Evolutionary conservation across 2,113 vertebrate species (phyloP).

Genomic region (Peromyscus polionotus): DNA sequence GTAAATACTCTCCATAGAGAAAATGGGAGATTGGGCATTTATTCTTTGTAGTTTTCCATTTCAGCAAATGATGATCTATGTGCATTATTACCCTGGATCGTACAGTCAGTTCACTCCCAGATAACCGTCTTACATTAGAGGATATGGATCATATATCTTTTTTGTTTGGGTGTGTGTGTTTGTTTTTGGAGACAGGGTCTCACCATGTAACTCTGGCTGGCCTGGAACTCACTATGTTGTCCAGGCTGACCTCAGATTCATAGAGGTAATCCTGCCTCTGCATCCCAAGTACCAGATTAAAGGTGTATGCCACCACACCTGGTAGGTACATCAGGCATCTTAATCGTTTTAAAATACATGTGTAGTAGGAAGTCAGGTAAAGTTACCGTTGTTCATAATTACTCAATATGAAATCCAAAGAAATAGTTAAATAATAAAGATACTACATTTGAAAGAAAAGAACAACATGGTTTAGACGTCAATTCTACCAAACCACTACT

Average conservation of each 20-base stretch:
- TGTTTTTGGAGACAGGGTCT: neutral
- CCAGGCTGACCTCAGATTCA: neutral
- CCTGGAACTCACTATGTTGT: neutral
- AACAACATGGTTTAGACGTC: neutral
- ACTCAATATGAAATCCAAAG: conserved; percentile 46
- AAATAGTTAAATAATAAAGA: conserved; percentile 31
- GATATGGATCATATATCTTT: neutral
- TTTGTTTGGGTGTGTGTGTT: neutral
- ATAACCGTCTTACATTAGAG: neutral
- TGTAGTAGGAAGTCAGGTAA: neutral
- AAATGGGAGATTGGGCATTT: neutral
- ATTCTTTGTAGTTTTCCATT: conserved; percentile 42
- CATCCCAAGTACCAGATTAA: neutral
- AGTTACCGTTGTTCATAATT: conserved; percentile 56
- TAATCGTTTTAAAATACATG: conserved; percentile 54
- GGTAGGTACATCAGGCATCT: neutral
- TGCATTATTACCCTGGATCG: conserved; percentile 28
- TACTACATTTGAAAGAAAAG: conserved; percentile 60
- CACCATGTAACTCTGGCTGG: neutral
- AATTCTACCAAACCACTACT: conserved; percentile 24
- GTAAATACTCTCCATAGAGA: neutral
- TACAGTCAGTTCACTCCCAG: conserved; percentile 38
- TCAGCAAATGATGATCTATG: conserved; percentile 54
- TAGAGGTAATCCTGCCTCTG: no score
- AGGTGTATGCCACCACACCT: neutral